A percentile compares a stretch with the other conserved stretches of the same genome.
phyloP scores from a whole-genome alignment of 2,888 invertebrate species.

The Axea sp. region DNA sequence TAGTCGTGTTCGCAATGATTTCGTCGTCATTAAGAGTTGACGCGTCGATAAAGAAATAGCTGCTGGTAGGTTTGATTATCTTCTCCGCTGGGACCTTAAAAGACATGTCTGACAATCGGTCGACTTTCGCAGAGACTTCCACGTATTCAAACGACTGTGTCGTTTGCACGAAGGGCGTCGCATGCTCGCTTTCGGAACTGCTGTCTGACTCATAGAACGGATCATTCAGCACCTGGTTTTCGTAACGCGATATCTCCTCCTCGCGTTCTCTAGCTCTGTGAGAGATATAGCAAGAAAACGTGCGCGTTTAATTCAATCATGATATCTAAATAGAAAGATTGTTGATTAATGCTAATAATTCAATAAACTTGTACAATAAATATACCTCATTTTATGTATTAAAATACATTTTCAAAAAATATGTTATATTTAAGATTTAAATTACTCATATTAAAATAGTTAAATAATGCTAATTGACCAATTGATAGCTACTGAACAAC shows the following conservation, averaged over 20 bases:
- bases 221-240: constrained; percentile 72
- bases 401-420: no score
- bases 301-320: constrained; percentile 1
- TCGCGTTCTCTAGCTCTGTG: constrained; percentile 57
- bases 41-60: constrained; percentile 89
- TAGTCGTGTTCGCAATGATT: constrained; percentile 38
- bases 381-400: no score
- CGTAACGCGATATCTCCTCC: constrained; percentile 72
- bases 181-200: constrained; percentile 65
- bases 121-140: constrained; percentile 57
- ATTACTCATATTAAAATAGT: no score
- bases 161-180: constrained; percentile 65
- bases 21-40: constrained; percentile 86
- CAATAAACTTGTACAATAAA: no score
- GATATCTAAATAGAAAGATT: constrained; percentile 4
- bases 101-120: not conserved
- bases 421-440: no score
- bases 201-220: constrained; percentile 75
- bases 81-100: constrained; percentile 45
- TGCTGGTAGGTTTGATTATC: constrained; percentile 75
- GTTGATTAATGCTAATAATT: constrained; percentile 8
- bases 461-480: no score
- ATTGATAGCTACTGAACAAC: no score
- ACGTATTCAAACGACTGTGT: constrained; percentile 72
- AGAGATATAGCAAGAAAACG: constrained; percentile 9